Evolutionary conservation across 23 tunicate genomes (phyloP).

Genomic region (Styela clava): DNA sequence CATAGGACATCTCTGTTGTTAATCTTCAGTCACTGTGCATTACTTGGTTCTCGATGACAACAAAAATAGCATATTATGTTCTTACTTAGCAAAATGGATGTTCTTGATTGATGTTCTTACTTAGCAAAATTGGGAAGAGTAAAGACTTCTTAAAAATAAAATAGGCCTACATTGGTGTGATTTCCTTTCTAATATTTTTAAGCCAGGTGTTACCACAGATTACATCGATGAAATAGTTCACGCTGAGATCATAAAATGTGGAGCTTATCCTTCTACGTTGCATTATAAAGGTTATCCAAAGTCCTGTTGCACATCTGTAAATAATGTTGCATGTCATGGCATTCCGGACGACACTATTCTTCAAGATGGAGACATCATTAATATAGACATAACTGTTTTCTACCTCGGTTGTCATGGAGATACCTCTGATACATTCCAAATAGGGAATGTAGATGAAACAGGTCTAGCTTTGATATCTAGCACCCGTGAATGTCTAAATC

Average conservation of each 20-base stretch:
- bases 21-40: too few relatives aligned
- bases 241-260: constrained; percentile 40
- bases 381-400: constrained; percentile 74
- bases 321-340: constrained; percentile 90
- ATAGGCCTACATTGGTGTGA: too few relatives aligned
- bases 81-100: too few relatives aligned
- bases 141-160: too few relatives aligned
- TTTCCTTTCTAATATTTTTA: too few relatives aligned
- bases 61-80: too few relatives aligned
- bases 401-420: constrained; percentile 81
- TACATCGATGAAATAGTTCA: constrained; percentile 60
- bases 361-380: constrained; percentile 66
- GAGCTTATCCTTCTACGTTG: constrained; percentile 85
- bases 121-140: too few relatives aligned
- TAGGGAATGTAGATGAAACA: constrained; percentile 49
- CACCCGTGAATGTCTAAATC: constrained; percentile 37
- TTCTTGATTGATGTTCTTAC: too few relatives aligned
- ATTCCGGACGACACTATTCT: constrained; percentile 63
- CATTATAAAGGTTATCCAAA: constrained; percentile 82
- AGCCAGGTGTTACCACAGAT: constrained; percentile 87
- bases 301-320: constrained; percentile 91
- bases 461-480: constrained; percentile 32
- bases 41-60: too few relatives aligned
- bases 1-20: too few relatives aligned
- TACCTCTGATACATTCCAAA: constrained; percentile 84